Evolutionary conservation across 2,113 vertebrate species (phyloP).

Genomic region (Amphiprion ocellaris): DNA sequence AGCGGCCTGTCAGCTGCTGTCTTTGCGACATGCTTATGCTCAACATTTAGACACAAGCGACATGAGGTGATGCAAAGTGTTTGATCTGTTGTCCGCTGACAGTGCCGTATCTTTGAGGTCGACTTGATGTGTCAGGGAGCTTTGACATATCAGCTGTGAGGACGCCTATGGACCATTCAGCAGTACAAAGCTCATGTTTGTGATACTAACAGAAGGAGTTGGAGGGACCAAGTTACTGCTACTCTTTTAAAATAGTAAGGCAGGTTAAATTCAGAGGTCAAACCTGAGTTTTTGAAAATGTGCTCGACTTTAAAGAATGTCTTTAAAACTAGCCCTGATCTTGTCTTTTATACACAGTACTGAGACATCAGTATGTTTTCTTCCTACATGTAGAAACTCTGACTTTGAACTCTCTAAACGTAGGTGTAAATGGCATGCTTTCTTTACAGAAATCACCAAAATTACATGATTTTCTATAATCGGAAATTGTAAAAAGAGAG

Average conservation of each 20-base stretch:
- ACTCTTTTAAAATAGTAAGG: neutral
- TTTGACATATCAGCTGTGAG: constrained; percentile 40
- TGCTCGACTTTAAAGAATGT: neutral
- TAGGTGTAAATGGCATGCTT: too few species aligned
- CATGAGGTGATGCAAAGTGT: constrained; percentile 16
- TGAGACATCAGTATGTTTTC: neutral
- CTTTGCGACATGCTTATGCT: neutral
- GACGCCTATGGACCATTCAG: constrained; percentile 56
- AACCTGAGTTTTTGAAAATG: neutral
- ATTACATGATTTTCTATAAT: too few species aligned
- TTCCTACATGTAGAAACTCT: constrained; percentile 25
- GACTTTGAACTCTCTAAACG: neutral
- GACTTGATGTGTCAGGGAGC: constrained; percentile 27
- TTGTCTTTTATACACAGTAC: constrained; percentile 29
- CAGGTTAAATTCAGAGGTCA: constrained; percentile 8
- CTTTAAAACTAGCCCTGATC: constrained; percentile 5
- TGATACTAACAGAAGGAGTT: constrained; percentile 7
- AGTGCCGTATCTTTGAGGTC: constrained; percentile 19
- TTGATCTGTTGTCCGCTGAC: constrained; percentile 32
- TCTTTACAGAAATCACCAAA: too few species aligned
- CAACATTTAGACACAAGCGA: constrained; percentile 11
- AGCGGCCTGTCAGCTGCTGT: neutral
- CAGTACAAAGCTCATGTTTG: constrained; percentile 35
- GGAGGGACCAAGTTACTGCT: neutral
- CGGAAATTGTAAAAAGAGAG: too few species aligned